Evolutionary conservation across 2,113 vertebrate species (phyloP).

Genomic region (Oxyura jamaicensis): DNA sequence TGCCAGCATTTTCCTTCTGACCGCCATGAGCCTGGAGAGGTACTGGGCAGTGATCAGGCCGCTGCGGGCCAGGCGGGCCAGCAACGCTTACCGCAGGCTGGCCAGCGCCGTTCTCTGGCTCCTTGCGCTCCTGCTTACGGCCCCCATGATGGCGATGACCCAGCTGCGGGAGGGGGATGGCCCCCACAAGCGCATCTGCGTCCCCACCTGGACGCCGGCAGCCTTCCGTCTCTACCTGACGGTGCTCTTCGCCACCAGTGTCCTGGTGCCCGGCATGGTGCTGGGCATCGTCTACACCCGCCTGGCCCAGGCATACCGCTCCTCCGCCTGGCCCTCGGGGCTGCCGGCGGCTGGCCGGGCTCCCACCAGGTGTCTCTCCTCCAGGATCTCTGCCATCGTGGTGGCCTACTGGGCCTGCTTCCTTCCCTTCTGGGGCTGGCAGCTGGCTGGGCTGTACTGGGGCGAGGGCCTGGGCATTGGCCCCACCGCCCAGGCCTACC

Average conservation of each 20-base stretch:
- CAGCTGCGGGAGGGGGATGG: slow-evolving; percentile 70
- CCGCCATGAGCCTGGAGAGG: slow-evolving; percentile 85
- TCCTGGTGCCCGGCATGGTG: slow-evolving; percentile 78
- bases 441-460: slow-evolving; percentile 80
- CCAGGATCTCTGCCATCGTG: slow-evolving; percentile 83
- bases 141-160: slow-evolving; percentile 90
- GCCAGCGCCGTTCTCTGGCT: slow-evolving; percentile 77
- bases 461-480: slow-evolving; percentile 69
- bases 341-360: background rate
- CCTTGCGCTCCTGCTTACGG: slow-evolving; percentile 73
- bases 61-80: slow-evolving; percentile 56
- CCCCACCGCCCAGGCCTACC: slow-evolving; percentile 77
- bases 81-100: slow-evolving; percentile 50
- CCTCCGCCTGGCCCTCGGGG: background rate
- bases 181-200: slow-evolving; percentile 80
- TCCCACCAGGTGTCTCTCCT: slow-evolving; percentile 74
- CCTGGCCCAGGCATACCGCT: slow-evolving; percentile 73
- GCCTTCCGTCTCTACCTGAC: slow-evolving; percentile 83
- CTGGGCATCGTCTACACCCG: slow-evolving; percentile 76
- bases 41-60: slow-evolving; percentile 84
- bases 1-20: slow-evolving; percentile 84
- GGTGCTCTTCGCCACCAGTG: slow-evolving; percentile 80
- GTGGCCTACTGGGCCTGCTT: slow-evolving; percentile 87
- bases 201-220: slow-evolving; percentile 81
- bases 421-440: slow-evolving; percentile 90